Evolutionary conservation across 2,113 vertebrate species (phyloP).

Genomic region (Uropsilus gracilis): DNA sequence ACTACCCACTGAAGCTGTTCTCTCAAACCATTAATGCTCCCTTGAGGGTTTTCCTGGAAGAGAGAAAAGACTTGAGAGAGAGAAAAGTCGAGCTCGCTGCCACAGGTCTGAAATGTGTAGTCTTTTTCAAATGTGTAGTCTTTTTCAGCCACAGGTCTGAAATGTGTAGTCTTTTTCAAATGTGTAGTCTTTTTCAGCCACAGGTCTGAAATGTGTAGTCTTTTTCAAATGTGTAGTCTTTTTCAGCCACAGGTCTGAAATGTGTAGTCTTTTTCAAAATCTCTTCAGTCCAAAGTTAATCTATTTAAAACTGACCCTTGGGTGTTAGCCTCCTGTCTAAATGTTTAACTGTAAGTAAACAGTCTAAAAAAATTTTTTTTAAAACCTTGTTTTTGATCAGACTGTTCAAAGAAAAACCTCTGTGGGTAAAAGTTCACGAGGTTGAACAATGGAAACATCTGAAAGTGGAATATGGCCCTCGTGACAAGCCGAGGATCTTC

Average conservation of each 20-base stretch:
- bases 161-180: conserved; percentile 45
- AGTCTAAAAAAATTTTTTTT: conserved; percentile 59
- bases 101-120: conserved; percentile 72
- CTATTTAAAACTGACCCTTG: conserved; percentile 72
- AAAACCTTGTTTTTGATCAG: conserved; percentile 82
- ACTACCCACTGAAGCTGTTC: neutral
- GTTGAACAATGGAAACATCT: conserved; percentile 64
- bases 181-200: too few relatives aligned
- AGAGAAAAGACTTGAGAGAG: conserved; percentile 55
- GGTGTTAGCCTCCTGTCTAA: conserved; percentile 69
- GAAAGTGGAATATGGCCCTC: conserved; percentile 52
- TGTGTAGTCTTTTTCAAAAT: conserved; percentile 54
- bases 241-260: conserved; percentile 67
- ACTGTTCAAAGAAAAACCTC: conserved; percentile 75
- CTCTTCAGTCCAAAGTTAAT: conserved; percentile 81
- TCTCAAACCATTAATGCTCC: neutral
- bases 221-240: conserved; percentile 17
- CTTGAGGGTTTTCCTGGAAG: conserved; percentile 29
- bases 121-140: neutral
- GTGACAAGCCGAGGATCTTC: neutral
- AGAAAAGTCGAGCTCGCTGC: conserved; percentile 1
- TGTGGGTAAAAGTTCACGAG: conserved; percentile 83
- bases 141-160: conserved; percentile 67
- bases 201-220: conserved; percentile 72
- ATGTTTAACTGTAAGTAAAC: conserved; percentile 72